Evolutionary conservation across 2,888 invertebrate species (phyloP).

Genomic region (Drosophila eohydei): DNA sequence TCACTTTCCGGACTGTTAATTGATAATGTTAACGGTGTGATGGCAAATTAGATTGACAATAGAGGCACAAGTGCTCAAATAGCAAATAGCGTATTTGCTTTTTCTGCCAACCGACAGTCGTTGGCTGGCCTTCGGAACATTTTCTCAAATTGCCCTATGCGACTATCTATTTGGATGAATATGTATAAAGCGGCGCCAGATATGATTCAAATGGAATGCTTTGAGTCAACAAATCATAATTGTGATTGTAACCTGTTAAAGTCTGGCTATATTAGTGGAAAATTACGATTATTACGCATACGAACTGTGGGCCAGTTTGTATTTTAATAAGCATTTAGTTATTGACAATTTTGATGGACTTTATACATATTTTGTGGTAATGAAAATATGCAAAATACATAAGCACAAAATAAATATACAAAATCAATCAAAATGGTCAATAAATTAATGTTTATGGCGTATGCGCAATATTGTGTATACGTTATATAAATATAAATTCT

Average conservation of each 20-base stretch:
- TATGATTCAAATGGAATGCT: slow-evolving; percentile 6
- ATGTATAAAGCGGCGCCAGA: slow-evolving; percentile 7
- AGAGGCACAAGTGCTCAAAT: slow-evolving; percentile 50
- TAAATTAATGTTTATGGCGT: too few species aligned
- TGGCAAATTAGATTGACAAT: slow-evolving; percentile 66
- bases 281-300: slow-evolving; percentile 16
- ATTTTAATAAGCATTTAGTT: background rate
- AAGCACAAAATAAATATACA: too few species aligned
- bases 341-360: background rate
- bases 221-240: slow-evolving; percentile 17
- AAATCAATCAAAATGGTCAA: too few species aligned
- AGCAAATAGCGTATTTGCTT: slow-evolving; percentile 43
- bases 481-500: background rate
- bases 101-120: slow-evolving; percentile 12
- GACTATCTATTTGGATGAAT: background rate
- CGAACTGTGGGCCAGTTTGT: background rate
- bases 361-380: background rate
- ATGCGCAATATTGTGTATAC: too few species aligned
- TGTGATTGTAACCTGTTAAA: slow-evolving; percentile 8
- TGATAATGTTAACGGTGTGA: slow-evolving; percentile 73
- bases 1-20: slow-evolving; percentile 65
- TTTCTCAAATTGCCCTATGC: slow-evolving; percentile 30
- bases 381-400: background rate
- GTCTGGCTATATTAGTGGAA: slow-evolving; percentile 7
- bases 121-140: slow-evolving; percentile 43